These are phyloP conservation scores for human DNA, from an alignment of 2,113 vertebrate species.

Conservation along the genomic window GRCh38 chr3:142506001-142506500, in stretches of 20 bases:
- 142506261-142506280: neutral
- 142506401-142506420: neutral
- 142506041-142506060: neutral
- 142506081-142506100: neutral
- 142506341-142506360: neutral
- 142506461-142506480: too few relatives aligned
- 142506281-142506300: slow-evolving; percentile 23
- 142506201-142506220: neutral
- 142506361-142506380: neutral
- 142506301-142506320: neutral
- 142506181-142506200: neutral
- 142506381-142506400: neutral
- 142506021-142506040: neutral
- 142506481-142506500: too few relatives aligned
- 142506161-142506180: neutral
- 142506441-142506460: too few relatives aligned
- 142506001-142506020: neutral
- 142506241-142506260: neutral
- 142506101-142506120: neutral
- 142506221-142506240: neutral
- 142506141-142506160: neutral
- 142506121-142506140: neutral
- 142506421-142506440: too few relatives aligned
- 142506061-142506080: slow-evolving; percentile 43
- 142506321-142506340: neutral